A percentile compares a stretch with the other conserved stretches of the same genome.
Conservation (phyloP, 2,797 vertebrate genomes). For the Acipenser ruthenus region DNA sequence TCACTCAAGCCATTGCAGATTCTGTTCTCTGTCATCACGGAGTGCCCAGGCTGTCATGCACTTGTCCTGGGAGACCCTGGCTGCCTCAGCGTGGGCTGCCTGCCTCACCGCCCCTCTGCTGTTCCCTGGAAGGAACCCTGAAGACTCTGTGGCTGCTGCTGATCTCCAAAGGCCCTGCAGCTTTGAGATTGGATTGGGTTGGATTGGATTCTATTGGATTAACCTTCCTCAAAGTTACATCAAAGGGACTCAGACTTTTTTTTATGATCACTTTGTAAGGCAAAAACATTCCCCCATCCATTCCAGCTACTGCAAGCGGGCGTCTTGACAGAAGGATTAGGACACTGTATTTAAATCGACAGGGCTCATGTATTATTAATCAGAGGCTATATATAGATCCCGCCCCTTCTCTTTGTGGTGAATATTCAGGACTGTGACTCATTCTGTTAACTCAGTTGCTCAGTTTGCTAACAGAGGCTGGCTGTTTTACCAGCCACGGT, state of each 20-base stretch:
- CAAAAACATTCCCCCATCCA: conserved; percentile 6
- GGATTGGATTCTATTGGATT: conserved; percentile 30
- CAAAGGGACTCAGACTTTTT: conserved; percentile 32
- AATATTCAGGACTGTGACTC: conserved; percentile 39
- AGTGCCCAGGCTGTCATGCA: too few species aligned
- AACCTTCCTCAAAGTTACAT: conserved; percentile 38
- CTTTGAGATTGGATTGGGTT: neutral
- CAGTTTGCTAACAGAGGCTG: conserved; percentile 19
- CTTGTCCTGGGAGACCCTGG: too few species aligned
- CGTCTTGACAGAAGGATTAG: conserved; percentile 29
- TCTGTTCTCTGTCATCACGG: too few species aligned
- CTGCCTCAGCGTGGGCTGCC: too few species aligned
- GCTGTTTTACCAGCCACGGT: conserved; percentile 4
- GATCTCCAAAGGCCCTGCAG: too few species aligned
- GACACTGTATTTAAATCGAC: conserved; percentile 24
- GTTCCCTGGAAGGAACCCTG: too few species aligned
- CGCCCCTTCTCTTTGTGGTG: conserved; percentile 29
- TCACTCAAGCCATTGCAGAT: too few species aligned
- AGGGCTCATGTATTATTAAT: conserved; percentile 49
- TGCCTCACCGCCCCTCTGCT: too few species aligned
- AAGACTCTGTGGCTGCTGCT: conserved; percentile 11
- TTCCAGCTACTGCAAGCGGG: conserved; percentile 8
- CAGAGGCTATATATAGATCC: conserved; percentile 33
- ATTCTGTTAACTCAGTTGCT: conserved; percentile 20
- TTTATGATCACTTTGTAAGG: conserved; percentile 11